Percentiles rank a stretch among this genome's conserved stretches.
These are phyloP conservation scores for Rallus limicola DNA, from an alignment of 2,113 vertebrate species.

Conservation along the genomic window DNA sequence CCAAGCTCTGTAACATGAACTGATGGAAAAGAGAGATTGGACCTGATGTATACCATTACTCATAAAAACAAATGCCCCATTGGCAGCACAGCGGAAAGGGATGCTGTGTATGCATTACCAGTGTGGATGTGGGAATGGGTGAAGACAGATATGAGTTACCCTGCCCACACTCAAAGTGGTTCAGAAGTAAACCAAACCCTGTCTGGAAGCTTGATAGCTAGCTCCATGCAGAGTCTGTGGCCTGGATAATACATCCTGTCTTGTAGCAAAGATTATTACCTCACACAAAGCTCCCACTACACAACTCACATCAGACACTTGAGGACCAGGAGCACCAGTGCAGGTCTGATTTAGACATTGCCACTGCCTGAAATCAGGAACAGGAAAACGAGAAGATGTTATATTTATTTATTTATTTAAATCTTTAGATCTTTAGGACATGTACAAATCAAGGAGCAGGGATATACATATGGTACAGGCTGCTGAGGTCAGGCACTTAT, in stretches of 20 bases:
- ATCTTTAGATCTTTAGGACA: not conserved
- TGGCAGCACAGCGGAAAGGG: not conserved
- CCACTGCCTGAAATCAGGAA: not conserved
- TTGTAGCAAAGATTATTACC: not conserved
- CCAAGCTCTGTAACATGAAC: slow-evolving; percentile 2
- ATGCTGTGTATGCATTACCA: not conserved
- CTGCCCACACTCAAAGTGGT: fast-evolving
- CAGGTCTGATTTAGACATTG: not conserved
- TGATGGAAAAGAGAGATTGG: not conserved
- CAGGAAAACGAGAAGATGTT: not conserved
- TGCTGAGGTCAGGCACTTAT: not conserved
- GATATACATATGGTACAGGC: not conserved
- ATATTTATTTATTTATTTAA: not conserved
- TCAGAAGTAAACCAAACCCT: not conserved
- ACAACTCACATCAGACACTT: not conserved
- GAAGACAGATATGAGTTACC: not conserved
- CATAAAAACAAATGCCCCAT: not conserved
- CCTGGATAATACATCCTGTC: not conserved
- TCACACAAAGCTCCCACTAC: not conserved
- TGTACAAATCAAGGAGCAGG: not conserved
- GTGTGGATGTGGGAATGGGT: not conserved
- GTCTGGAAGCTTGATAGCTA: not conserved
- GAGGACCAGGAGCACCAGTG: not conserved
- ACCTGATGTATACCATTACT: not conserved
- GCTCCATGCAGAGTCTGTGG: not conserved